These are phyloP conservation scores for Chlamydotis undulata DNA, from an alignment of 2,113 vertebrate species.

Conservation along the genomic window DNA sequence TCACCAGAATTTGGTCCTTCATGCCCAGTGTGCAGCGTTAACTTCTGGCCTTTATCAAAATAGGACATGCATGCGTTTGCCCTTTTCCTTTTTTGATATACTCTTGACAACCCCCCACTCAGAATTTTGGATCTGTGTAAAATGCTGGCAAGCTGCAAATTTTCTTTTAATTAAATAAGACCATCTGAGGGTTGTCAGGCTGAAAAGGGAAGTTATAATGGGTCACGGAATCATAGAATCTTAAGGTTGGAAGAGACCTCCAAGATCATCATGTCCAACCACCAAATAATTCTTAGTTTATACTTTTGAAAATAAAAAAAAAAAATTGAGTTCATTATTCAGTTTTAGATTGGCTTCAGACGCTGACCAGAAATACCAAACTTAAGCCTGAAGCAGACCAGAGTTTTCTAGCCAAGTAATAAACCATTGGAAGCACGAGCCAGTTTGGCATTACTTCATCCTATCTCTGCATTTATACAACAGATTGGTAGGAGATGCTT, in stretches of 20 bases:
- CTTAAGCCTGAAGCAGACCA: not conserved
- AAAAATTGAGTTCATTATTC: not conserved
- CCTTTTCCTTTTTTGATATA: rapidly evolving
- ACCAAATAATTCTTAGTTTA: not conserved
- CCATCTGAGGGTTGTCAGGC: not conserved
- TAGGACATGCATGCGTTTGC: not conserved
- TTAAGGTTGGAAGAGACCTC: no score
- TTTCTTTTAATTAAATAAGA: not conserved
- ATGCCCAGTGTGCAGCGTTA: rapidly evolving
- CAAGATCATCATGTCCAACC: no score
- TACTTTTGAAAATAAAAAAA: conserved; percentile 16
- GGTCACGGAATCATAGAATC: no score
- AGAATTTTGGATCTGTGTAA: not conserved
- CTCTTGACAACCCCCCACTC: not conserved
- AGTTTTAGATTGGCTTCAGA: conserved; percentile 13
- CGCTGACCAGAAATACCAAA: conserved; percentile 15
- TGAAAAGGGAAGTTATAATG: not conserved
- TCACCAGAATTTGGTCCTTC: not conserved
- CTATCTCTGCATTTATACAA: not conserved
- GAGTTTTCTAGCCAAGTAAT: conserved; percentile 5
- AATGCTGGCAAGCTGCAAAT: not conserved
- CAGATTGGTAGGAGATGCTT: not conserved
- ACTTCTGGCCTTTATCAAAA: not conserved
- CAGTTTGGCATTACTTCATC: not conserved
- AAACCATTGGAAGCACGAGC: not conserved